phyloP scores from a whole-genome alignment of 2,797 vertebrate genomes.

The Pseudocheirus occidentalis region DNA sequence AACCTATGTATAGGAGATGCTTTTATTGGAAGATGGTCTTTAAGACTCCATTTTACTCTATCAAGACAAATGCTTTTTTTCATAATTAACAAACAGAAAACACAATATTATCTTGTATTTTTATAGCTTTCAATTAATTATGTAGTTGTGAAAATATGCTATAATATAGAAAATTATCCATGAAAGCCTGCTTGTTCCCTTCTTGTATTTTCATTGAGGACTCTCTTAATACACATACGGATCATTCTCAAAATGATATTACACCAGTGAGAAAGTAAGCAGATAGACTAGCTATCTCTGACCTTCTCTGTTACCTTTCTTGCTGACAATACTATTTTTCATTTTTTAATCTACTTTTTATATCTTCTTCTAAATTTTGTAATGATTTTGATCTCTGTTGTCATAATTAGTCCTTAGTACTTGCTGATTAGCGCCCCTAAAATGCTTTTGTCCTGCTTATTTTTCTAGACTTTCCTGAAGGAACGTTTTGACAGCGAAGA shows the following conservation, averaged over 20 bases:
- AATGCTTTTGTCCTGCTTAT: conserved; percentile 23
- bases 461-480: conserved; percentile 92
- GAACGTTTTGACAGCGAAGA: conserved; percentile 98
- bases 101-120: not conserved
- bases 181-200: not conserved
- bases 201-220: not conserved
- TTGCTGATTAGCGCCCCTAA: not conserved
- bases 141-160: not conserved
- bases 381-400: not conserved
- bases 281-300: not conserved
- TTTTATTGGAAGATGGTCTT: not conserved
- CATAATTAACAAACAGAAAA: not conserved
- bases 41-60: not conserved
- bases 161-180: not conserved
- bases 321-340: not conserved
- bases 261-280: not conserved
- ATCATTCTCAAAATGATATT: not conserved
- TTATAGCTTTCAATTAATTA: not conserved
- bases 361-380: not conserved
- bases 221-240: not conserved
- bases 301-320: not conserved
- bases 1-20: not conserved
- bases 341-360: not conserved
- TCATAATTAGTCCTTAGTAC: not conserved
- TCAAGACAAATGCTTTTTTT: not conserved